Evolutionary conservation across 2,113 vertebrate species (phyloP), one percentile per base, ranked within the genome.

Genomic region (Pelmatolapia mariae): DNA sequence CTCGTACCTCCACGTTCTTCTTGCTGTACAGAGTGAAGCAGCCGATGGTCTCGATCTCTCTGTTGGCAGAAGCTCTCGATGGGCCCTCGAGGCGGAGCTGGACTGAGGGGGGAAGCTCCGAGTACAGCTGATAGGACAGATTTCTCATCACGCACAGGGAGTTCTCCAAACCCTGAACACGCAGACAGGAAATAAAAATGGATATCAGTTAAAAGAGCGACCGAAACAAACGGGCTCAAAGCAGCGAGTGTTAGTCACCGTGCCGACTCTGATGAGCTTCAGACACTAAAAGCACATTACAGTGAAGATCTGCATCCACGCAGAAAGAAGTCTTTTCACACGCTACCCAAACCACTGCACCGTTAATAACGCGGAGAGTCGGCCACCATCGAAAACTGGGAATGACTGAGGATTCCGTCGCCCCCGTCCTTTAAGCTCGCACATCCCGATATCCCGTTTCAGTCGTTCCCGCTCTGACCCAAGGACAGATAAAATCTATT

Each of bases 71-170:
- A 19, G 89, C 94, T 16, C 96, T 95, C 2, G 96, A 91, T 19
- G 96, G 96, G 6, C 98, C 98, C 66, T 98, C 98, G 8, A 99
- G 95, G 43, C 97, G 97, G 87, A 97, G 96, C 3, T 97, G 96
- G 1, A 96, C 96, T 0, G 97, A 98, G 0, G 97, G 96, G 0
- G 98, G 97, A 89, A 99, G 98, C 94, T 99, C 98, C 0, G 96
- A 95, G 8, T 99, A 99, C 66, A 99, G 96, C 88, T 99, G 98
- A 92, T 98, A 99, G 81, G 98, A 99, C 91, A 99, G 96, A 95
- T 99, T 99, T 84, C 98, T 96, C 95, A 99, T 95, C 43, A 98
- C 97, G 1, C 98, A 99, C 85, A 99, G 92, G 0, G 97, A 97
- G 0, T 99, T 99, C 95, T 99, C 98, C 91, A 99, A 96, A 0